A percentile compares a stretch with the other conserved stretches of the same genome.
Evolutionary conservation across 2,113 vertebrate genomes (phyloP).

Genomic region (Anarhynchus alexandrinus): DNA sequence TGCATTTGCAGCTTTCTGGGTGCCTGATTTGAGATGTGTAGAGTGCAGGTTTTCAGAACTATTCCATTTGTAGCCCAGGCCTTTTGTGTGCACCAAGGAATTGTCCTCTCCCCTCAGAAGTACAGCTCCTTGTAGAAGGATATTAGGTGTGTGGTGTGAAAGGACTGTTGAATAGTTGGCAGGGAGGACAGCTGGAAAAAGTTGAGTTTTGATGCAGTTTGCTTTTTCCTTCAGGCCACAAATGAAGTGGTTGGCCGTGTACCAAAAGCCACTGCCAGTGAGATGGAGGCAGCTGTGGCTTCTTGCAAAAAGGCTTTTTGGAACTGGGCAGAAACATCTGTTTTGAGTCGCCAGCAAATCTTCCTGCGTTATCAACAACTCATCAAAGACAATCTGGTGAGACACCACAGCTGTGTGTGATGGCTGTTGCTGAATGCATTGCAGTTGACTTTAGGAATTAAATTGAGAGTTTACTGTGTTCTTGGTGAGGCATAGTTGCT

Average conservation of each 20-base stretch:
- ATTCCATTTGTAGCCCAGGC: neutral
- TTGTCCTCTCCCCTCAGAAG: neutral
- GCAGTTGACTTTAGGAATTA: neutral
- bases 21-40: neutral
- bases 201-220: neutral
- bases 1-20: neutral
- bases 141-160: neutral
- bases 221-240: constrained; percentile 81
- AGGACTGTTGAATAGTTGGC: neutral
- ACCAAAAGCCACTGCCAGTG: constrained; percentile 89
- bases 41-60: neutral
- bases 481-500: neutral
- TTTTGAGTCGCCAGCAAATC: constrained; percentile 91
- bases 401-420: constrained; percentile 2
- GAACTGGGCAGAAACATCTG: constrained; percentile 90
- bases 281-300: constrained; percentile 89
- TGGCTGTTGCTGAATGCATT: neutral
- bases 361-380: constrained; percentile 94
- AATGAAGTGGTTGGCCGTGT: constrained; percentile 88
- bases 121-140: neutral
- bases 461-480: neutral
- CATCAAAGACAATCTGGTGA: constrained; percentile 98
- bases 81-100: neutral
- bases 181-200: neutral
- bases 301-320: constrained; percentile 86